A percentile compares a stretch with the other conserved stretches of the same genome.
These are phyloP conservation scores for Agapornis roseicollis DNA, from an alignment of 2,113 vertebrate genomes.

Conservation along the genomic window DNA sequence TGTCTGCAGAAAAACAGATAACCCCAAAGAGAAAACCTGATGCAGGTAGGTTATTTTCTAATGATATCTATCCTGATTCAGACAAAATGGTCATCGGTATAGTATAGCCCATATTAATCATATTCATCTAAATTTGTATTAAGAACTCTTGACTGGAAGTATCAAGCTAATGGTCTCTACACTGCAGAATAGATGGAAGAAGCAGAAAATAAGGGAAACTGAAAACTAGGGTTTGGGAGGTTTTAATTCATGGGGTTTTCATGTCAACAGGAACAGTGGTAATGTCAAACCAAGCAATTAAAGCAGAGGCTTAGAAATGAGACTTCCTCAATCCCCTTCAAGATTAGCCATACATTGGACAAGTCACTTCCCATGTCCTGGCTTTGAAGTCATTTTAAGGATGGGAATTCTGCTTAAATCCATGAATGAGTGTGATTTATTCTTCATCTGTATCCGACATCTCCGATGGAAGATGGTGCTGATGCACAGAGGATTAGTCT, in stretches of 20 bases:
- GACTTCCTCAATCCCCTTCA: not conserved
- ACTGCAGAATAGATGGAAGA: not conserved
- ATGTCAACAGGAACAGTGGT: not conserved
- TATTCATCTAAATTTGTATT: not conserved
- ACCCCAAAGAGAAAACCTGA: not conserved
- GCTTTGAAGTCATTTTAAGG: not conserved
- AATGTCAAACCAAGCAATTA: slow-evolving; percentile 9
- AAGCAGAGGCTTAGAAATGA: slow-evolving; percentile 34
- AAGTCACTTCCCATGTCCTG: not conserved
- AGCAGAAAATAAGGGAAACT: not conserved
- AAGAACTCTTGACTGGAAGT: not conserved
- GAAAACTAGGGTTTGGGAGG: not conserved
- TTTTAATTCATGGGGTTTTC: not conserved
- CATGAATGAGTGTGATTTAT: not conserved
- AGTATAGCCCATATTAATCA: not conserved
- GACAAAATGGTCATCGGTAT: not conserved
- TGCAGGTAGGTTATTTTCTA: not conserved
- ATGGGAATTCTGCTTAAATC: not conserved
- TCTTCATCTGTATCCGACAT: not conserved
- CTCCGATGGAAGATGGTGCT: not conserved
- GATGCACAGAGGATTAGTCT: not conserved
- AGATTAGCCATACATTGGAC: not conserved
- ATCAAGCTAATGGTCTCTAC: not conserved
- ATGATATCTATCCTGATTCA: not conserved
- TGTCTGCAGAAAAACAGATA: not conserved